A percentile compares a stretch with the other conserved stretches of the same genome.
Evolutionary conservation across 2,888 invertebrate genomes (phyloP).

Genomic region (Gymnoscelis rufifasciata): DNA sequence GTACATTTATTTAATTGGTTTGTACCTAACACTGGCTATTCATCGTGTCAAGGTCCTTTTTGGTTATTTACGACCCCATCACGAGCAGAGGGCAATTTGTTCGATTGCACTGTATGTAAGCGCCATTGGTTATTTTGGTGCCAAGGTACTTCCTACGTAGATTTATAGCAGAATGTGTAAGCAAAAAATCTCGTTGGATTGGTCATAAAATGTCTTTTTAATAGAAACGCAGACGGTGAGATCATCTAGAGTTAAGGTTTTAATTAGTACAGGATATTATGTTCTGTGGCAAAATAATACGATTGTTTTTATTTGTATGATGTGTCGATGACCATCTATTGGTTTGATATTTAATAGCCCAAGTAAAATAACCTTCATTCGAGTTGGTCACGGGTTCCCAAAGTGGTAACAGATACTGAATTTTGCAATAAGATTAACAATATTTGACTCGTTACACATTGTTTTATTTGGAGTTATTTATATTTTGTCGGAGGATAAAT

Average conservation of each 20-base stretch:
- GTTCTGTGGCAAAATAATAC: no score
- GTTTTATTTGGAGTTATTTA: no score
- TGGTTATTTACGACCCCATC: conserved; percentile 13
- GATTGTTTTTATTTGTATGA: no score
- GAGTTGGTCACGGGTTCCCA: no score
- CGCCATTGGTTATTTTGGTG: conserved; percentile 1
- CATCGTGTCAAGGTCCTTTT: conserved; percentile 1
- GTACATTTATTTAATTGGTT: background rate
- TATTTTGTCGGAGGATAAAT: no score
- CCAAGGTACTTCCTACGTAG: conserved; percentile 32
- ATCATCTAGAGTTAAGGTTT: background rate
- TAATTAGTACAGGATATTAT: background rate
- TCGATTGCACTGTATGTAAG: conserved; percentile 1
- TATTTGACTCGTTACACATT: no score
- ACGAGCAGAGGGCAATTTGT: conserved; percentile 5
- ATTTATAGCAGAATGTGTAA: conserved; percentile 4
- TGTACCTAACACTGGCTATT: background rate
- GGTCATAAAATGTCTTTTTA: conserved; percentile 27
- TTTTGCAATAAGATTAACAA: no score
- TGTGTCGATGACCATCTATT: no score
- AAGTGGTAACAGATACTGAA: no score
- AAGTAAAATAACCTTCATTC: no score
- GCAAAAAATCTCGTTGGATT: background rate
- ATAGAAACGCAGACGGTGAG: conserved; percentile 18
- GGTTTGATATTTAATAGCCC: no score